Evolutionary conservation across 2,113 vertebrate genomes (phyloP).

Genomic region (Gnathonemus longibarbis): DNA sequence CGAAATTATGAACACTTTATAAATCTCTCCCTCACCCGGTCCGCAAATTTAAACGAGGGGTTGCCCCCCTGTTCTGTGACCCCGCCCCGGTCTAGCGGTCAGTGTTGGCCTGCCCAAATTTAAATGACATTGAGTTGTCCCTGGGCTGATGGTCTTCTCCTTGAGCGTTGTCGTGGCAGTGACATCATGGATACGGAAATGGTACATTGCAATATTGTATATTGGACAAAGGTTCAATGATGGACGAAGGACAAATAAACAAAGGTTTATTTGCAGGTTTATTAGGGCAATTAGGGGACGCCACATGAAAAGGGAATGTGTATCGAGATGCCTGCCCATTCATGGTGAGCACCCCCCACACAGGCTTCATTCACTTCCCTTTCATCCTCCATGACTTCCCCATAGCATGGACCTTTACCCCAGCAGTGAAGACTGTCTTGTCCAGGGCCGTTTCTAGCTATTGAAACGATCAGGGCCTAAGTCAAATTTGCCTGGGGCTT

Average conservation of each 20-base stretch:
- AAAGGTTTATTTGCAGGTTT: not conserved
- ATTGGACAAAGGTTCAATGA: not conserved
- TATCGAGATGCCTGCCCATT: not conserved
- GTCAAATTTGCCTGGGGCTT: not conserved
- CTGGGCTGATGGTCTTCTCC: not conserved
- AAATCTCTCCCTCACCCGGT: not conserved
- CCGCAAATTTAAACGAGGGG: not conserved
- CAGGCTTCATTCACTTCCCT: not conserved
- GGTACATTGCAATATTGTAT: not conserved
- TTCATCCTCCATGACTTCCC: not conserved
- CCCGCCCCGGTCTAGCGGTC: no score
- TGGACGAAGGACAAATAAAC: not conserved
- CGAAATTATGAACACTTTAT: not conserved
- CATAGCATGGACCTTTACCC: not conserved
- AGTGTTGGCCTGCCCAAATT: not conserved
- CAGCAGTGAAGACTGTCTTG: not conserved
- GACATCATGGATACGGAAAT: not conserved
- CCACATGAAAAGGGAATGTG: not conserved
- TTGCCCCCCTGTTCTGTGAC: no score
- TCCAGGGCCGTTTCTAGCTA: not conserved
- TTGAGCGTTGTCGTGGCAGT: not conserved
- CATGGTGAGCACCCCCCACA: not conserved
- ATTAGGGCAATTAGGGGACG: not conserved
- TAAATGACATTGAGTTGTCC: not conserved
- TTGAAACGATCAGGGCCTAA: not conserved